phyloP scores from a whole-genome alignment of 2,113 vertebrate genomes.

The Conger conger region DNA sequence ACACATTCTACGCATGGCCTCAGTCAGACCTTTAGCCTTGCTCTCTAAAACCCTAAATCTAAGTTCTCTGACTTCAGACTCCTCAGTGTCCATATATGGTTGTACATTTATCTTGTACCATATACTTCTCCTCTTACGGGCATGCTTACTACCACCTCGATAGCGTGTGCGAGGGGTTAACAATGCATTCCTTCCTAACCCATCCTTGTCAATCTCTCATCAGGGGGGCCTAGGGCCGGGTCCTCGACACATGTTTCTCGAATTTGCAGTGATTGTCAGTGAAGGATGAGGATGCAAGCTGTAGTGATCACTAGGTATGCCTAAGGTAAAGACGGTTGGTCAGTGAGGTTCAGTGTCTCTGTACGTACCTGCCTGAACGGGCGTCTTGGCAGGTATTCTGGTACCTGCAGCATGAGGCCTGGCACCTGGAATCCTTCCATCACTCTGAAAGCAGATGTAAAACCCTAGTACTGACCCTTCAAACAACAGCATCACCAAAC shows the following conservation, averaged over 20 bases:
- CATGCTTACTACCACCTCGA: too few species aligned
- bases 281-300: not conserved
- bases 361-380: constrained; percentile 64
- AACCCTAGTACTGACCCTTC: constrained; percentile 44
- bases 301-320: not conserved
- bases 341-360: not conserved
- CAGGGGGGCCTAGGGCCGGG: too few species aligned
- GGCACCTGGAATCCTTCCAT: constrained; percentile 63
- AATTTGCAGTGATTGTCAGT: not conserved
- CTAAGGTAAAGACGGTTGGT: not conserved
- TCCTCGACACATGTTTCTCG: not conserved
- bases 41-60: too few species aligned
- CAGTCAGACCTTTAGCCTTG: too few species aligned
- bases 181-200: too few species aligned
- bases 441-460: constrained; percentile 13
- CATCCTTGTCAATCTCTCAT: too few species aligned
- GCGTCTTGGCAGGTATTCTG: constrained; percentile 80
- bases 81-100: too few species aligned
- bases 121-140: too few species aligned
- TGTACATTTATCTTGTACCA: too few species aligned
- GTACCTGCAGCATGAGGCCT: constrained; percentile 75
- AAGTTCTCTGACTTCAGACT: too few species aligned
- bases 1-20: too few species aligned
- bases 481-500: constrained; percentile 21
- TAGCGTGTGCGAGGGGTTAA: too few species aligned